phyloP scores from a whole-genome alignment of 2,113 vertebrate genomes.

The Camarhynchus parvulus region DNA sequence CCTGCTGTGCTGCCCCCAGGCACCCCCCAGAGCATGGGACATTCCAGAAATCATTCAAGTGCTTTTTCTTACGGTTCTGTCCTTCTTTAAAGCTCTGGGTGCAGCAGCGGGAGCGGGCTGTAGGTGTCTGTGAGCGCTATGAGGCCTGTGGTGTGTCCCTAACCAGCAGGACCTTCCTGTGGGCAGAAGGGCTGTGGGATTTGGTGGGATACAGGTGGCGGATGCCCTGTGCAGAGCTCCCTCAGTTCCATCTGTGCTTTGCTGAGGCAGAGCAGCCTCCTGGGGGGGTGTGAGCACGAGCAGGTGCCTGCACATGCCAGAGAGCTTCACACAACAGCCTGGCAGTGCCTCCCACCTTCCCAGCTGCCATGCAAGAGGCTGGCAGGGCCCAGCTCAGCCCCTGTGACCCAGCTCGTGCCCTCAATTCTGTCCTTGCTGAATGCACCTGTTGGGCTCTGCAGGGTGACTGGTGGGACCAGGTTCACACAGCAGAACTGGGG shows the following conservation, averaged over 20 bases:
- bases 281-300: background rate
- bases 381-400: background rate
- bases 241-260: background rate
- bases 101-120: background rate
- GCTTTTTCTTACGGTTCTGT: background rate
- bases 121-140: rapidly evolving
- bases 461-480: background rate
- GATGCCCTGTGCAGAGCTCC: background rate
- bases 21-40: background rate
- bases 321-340: background rate
- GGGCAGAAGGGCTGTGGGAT: background rate
- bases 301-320: background rate
- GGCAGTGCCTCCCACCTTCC: background rate
- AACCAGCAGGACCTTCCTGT: background rate
- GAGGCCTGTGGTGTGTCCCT: background rate
- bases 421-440: background rate
- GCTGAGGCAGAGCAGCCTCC: background rate
- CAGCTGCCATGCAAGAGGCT: background rate
- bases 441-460: background rate
- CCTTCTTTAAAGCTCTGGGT: background rate
- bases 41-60: rapidly evolving
- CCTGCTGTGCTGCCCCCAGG: no score
- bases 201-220: background rate
- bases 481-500: background rate
- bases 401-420: background rate